These are phyloP conservation scores for Dromaius novaehollandiae DNA, from an alignment of 2,113 vertebrate genomes.

Conservation along the genomic window DNA sequence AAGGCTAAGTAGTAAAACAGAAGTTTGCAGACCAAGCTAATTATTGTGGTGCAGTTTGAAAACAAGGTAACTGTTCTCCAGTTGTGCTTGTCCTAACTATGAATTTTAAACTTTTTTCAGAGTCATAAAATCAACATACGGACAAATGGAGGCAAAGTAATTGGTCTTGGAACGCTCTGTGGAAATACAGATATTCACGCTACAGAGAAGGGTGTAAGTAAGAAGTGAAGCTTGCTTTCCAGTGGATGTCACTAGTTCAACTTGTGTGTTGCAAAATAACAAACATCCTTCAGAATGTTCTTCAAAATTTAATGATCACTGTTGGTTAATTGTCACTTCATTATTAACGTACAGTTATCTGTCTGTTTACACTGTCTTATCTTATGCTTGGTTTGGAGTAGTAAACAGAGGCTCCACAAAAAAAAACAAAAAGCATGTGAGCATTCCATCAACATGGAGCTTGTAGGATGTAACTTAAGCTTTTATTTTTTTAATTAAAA, in stretches of 20 bases:
- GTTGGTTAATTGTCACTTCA: not conserved
- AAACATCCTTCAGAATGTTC: not conserved
- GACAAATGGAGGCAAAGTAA: conserved; percentile 86
- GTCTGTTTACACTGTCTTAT: not conserved
- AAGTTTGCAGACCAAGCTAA: not conserved
- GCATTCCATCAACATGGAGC: not conserved
- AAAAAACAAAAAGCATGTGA: not conserved
- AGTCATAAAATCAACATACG: conserved; percentile 84
- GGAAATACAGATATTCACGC: conserved; percentile 88
- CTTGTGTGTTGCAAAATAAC: not conserved
- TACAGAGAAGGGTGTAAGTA: conserved; percentile 84
- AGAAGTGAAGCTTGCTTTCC: conserved; percentile 1
- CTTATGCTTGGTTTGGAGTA: not conserved
- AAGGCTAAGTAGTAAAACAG: not conserved
- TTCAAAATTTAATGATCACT: not conserved
- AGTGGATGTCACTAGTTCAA: not conserved
- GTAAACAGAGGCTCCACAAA: not conserved
- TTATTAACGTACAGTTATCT: not conserved
- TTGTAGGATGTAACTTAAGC: not conserved
- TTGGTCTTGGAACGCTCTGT: conserved; percentile 86
- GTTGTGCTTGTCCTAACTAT: not conserved
- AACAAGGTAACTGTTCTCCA: not conserved
- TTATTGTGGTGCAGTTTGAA: not conserved
- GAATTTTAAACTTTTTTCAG: conserved; percentile 70
- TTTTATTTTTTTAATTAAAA: not conserved